Evolutionary conservation across 2,797 vertebrate species (phyloP).

Genomic region (Artibeus jamaicensis): DNA sequence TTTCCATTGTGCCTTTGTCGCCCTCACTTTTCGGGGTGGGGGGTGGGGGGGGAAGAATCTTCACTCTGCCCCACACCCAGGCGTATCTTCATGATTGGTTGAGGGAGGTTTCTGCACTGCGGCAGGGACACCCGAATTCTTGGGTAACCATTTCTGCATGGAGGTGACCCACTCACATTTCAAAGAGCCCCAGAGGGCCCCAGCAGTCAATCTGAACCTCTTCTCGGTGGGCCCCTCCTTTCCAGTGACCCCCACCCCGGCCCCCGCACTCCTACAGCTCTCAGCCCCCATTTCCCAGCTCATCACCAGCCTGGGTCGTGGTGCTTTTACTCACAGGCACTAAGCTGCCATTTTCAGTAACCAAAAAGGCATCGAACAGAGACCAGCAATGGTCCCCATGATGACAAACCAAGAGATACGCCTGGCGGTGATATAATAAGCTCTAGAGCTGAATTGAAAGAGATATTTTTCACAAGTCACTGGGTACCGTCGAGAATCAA

Average conservation of each 20-base stretch:
- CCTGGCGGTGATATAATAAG: conserved; percentile 65
- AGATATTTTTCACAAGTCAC: conserved; percentile 60
- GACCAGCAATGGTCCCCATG: conserved; percentile 50
- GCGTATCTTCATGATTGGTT: background rate
- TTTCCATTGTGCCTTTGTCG: background rate
- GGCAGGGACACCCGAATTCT: background rate
- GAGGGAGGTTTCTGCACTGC: background rate
- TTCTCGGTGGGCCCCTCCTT: background rate
- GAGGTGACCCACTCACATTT: background rate
- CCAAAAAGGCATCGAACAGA: conserved; percentile 40
- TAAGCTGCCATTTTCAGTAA: conserved; percentile 61
- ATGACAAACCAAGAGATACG: conserved; percentile 30
- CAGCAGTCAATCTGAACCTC: background rate
- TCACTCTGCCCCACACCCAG: background rate
- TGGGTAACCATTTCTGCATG: background rate
- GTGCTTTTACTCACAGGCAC: conserved; percentile 14
- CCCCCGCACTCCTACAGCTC: background rate
- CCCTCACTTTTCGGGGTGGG: background rate
- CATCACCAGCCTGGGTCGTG: background rate
- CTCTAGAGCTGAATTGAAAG: conserved; percentile 58
- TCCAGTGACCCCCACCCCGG: background rate
- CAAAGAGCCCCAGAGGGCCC: background rate
- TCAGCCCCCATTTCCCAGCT: background rate
- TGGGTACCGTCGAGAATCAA: conserved; percentile 61
- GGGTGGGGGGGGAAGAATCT: background rate